Base-by-base conservation (phyloP, 2,797 vertebrate species). In the Sebastes cheni region DNA sequence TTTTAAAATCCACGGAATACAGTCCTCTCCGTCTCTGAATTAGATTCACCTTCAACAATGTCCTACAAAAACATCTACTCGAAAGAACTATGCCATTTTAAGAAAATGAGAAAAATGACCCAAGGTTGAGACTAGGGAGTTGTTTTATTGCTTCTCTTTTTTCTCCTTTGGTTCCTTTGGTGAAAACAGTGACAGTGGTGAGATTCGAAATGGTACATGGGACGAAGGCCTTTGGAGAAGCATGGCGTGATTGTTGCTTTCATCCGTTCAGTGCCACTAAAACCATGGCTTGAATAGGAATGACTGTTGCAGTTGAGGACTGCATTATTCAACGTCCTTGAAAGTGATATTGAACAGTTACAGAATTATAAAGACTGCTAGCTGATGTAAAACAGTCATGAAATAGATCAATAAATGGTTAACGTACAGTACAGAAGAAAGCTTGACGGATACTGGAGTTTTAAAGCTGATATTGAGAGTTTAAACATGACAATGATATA, bases 1-100 rank as follows among this genome's bases (percentile, higher is more conserved):
- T 69, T 80, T 75, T 60, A 85, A 85, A 83, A 76, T 39, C 68
- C 6, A 55, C 62, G 34, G 77, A 77, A 90, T 55, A 71, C 12
- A 55, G 29, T 67, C 39, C 16, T 56, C 12, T 61, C 34, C 55
- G 14, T 36, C 11, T 71, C 34, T 30, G 70, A 68, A 32, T 62
- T 18, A 16, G 46, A 23, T 67, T 89, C 70, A 84, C 87, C 75
- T 80, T 82, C 60, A 52, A 6, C 20, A 29, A 52, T 29, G 42
- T 60, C 59, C 30, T 55, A 34, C 25, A 76, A 82, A 79, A 75
- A 70, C 29, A 67, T 68, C 62, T 54, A 72, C 73, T 54, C 67
- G 27, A 79, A 79, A 80, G 56, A 86, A 65, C 50, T 34, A 55
- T 64, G 54, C 20, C 10, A 13, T 82, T 86, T 83, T 1, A 76